phyloP scores from a whole-genome alignment of 1,140 invertebrate genomes.

The Macrobrachium rosenbergii region DNA sequence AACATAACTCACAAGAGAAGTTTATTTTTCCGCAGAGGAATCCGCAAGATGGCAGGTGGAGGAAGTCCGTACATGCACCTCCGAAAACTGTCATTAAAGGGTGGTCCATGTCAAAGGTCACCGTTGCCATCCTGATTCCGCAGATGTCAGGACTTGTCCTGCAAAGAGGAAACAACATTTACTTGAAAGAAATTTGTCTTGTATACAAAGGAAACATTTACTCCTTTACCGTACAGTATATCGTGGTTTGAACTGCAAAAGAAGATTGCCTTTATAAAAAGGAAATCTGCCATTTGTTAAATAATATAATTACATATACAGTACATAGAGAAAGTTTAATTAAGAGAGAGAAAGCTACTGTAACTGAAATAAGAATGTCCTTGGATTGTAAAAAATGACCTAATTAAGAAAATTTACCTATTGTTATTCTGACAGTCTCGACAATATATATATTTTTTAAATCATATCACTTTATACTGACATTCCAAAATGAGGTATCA shows the following conservation, averaged over 20 bases:
- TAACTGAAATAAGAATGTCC: not conserved
- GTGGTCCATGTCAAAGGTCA: slow-evolving; percentile 68
- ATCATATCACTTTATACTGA: not conserved
- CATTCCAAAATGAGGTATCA: no score
- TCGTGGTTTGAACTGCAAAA: no score
- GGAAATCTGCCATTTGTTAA: no score
- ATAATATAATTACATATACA: no score
- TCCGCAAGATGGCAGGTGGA: slow-evolving; percentile 69
- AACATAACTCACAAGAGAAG: slow-evolving; percentile 67
- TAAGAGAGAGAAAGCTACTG: not conserved
- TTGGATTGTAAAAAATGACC: not conserved
- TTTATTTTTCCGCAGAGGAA: slow-evolving; percentile 68
- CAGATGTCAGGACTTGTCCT: slow-evolving; percentile 69
- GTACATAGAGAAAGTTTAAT: no score
- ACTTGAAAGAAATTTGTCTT: no score
- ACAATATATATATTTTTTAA: slow-evolving; percentile 4
- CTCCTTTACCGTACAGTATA: no score
- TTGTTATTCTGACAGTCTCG: no score
- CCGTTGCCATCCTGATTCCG: slow-evolving; percentile 68
- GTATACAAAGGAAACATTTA: no score
- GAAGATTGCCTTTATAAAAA: no score
- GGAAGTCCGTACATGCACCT: slow-evolving; percentile 70
- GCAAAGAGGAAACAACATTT: not conserved
- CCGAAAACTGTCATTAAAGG: slow-evolving; percentile 68
- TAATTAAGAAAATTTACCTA: no score